Percentiles rank a stretch among this genome's conserved stretches.
These are phyloP conservation scores for Choloepus hoffmanni DNA, from an alignment of 2,113 vertebrate species.

Conservation along the genomic window DNA sequence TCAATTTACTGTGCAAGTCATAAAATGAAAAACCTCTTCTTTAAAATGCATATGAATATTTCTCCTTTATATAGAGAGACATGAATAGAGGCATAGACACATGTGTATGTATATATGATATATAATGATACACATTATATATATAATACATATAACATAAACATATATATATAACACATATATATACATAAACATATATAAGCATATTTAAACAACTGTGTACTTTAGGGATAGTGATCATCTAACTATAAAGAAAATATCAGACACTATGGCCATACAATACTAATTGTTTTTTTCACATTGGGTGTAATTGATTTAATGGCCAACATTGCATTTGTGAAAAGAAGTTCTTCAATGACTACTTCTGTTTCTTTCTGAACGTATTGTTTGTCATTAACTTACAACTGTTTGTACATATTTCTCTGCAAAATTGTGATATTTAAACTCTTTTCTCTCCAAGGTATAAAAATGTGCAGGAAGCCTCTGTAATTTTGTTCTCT, in stretches of 20 bases:
- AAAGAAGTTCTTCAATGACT: neutral
- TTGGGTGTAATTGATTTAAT: neutral
- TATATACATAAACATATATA: neutral
- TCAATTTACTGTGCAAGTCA: neutral
- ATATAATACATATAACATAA: no score
- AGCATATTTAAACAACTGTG: neutral
- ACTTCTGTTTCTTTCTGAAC: neutral
- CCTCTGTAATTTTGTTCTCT: neutral
- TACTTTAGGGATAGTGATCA: neutral
- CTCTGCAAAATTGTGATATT: neutral
- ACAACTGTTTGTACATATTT: neutral
- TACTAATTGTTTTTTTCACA: neutral
- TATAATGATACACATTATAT: neutral
- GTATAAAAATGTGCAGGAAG: neutral
- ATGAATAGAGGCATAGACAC: neutral
- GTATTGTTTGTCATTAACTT: neutral
- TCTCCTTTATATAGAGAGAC: neutral
- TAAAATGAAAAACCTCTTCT: neutral
- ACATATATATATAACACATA: no score
- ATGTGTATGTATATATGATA: neutral
- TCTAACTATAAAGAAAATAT: neutral
- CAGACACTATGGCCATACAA: neutral
- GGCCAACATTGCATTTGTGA: neutral
- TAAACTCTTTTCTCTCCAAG: neutral
- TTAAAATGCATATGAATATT: neutral